Evolutionary conservation across 2,797 vertebrate genomes (phyloP).

Genomic region (Spinibarbus caldwelli): DNA sequence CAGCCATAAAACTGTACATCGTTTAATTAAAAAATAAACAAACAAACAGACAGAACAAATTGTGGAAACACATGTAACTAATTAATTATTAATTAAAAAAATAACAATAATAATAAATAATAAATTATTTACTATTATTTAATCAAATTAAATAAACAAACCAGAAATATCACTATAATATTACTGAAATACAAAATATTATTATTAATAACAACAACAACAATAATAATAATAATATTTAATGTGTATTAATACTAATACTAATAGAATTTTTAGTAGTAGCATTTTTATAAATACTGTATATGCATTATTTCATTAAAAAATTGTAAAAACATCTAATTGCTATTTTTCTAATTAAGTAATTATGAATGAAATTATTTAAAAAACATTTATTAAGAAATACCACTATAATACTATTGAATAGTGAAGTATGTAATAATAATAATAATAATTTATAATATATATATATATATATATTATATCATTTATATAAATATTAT

Average conservation of each 20-base stretch:
- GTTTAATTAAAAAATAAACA: background rate
- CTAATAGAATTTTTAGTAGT: background rate
- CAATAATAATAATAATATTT: no score
- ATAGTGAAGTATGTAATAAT: background rate
- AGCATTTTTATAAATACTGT: background rate
- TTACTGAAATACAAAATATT: background rate
- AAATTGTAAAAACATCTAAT: background rate
- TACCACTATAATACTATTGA: background rate
- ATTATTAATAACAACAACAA: background rate
- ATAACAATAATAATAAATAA: no score
- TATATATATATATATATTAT: background rate
- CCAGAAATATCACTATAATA: background rate
- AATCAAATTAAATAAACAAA: background rate
- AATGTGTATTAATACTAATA: background rate
- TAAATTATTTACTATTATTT: background rate
- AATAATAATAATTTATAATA: background rate
- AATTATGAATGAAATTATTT: background rate
- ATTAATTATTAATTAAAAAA: no score
- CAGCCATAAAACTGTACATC: background rate
- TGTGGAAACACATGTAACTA: no score
- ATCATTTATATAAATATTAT: background rate
- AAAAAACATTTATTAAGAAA: background rate
- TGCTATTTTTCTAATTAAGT: background rate
- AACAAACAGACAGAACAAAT: no score
- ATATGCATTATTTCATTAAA: background rate